Percentiles rank a stretch among this genome's conserved stretches.
Evolutionary conservation across 2,113 vertebrate species (phyloP).

Genomic region (Pavo muticus): DNA sequence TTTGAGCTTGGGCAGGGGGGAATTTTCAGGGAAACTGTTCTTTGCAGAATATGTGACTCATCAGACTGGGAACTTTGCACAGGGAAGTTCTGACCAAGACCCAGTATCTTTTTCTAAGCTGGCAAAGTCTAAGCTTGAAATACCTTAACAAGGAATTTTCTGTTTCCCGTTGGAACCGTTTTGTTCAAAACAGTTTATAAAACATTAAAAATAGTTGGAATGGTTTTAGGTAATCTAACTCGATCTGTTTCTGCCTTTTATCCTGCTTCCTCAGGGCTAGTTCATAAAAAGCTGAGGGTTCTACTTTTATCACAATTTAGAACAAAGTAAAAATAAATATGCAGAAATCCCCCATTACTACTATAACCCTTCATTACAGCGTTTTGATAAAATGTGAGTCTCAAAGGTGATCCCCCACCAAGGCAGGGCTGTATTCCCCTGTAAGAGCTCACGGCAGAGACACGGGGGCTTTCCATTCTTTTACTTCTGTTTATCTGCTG

Average conservation of each 20-base stretch:
- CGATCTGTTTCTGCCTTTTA: neutral
- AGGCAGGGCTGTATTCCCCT: neutral
- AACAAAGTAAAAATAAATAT: conserved; percentile 9
- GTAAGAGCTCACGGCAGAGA: neutral
- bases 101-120: neutral
- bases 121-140: neutral
- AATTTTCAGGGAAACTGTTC: neutral
- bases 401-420: neutral
- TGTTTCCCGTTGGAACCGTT: neutral
- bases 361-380: neutral
- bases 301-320: neutral
- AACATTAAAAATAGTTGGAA: neutral
- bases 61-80: neutral
- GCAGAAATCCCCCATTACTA: neutral
- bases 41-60: neutral
- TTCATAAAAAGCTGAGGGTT: neutral
- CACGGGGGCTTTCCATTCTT: neutral
- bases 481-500: conserved; percentile 14
- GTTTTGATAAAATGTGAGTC: neutral
- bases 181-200: conserved; percentile 8
- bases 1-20: neutral
- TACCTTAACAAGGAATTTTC: neutral
- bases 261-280: neutral
- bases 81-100: neutral
- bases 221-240: neutral